Evolutionary conservation across 2,888 invertebrate genomes (phyloP).

Genomic region (Parascotia fuliginaria): DNA sequence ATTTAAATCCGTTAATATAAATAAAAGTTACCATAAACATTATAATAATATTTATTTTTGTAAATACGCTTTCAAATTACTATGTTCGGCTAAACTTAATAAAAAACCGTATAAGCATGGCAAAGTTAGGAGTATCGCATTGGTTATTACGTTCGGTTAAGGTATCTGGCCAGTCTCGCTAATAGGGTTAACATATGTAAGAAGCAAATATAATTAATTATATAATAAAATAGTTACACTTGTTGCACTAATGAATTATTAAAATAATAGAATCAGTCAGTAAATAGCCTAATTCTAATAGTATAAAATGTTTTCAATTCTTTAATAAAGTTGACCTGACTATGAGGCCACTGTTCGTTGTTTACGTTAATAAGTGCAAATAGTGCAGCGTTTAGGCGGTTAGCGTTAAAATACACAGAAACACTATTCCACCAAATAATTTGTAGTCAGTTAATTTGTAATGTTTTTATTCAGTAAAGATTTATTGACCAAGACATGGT

Average conservation of each 20-base stretch:
- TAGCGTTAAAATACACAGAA: not conserved
- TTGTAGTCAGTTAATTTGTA: not conserved
- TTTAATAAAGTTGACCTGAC: not conserved
- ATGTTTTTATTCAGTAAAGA: conserved; percentile 1
- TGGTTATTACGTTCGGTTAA: not conserved
- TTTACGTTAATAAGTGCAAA: not conserved
- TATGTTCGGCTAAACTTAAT: conserved; percentile 8
- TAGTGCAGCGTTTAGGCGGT: conserved; percentile 2
- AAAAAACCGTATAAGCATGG: not conserved
- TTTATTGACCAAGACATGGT: conserved; percentile 17
- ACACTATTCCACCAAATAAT: not conserved
- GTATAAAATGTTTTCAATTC: not conserved
- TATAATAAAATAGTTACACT: conserved; percentile 6
- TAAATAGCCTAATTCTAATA: conserved; percentile 5
- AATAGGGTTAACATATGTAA: conserved; percentile 2
- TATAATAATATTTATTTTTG: conserved; percentile 40
- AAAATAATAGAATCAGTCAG: not conserved
- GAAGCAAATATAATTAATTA: not conserved
- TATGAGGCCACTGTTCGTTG: not conserved
- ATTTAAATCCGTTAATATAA: conserved; percentile 36
- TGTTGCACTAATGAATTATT: conserved; percentile 4
- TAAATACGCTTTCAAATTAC: conserved; percentile 31
- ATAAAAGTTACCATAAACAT: conserved; percentile 44
- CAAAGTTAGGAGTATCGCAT: not conserved
- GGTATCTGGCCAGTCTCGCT: conserved; percentile 9